These are phyloP conservation scores for Agapornis roseicollis DNA, from an alignment of 2,113 vertebrate species.

Conservation along the genomic window DNA sequence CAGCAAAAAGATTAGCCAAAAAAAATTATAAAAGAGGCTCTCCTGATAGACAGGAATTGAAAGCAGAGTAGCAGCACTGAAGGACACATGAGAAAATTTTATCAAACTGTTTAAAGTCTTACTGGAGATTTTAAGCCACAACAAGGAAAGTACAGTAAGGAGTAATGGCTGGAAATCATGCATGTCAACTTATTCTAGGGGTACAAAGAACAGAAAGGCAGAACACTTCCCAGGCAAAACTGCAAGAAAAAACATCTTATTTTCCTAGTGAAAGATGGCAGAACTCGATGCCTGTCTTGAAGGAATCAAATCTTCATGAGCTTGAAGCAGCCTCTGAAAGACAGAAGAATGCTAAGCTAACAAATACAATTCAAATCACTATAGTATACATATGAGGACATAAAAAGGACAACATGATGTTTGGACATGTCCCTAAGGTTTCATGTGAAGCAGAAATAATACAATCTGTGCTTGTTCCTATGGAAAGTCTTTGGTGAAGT, in stretches of 20 bases:
- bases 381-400: background rate
- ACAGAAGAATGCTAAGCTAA: background rate
- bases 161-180: background rate
- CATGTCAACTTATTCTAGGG: background rate
- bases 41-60: background rate
- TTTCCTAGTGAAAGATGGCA: background rate
- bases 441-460: background rate
- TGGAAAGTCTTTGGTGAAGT: background rate
- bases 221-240: background rate
- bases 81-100: background rate
- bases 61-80: background rate
- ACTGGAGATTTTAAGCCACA: background rate
- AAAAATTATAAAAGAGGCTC: background rate
- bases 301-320: background rate
- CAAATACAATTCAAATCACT: background rate
- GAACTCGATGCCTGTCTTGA: background rate
- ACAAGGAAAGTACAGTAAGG: background rate
- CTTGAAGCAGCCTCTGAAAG: background rate
- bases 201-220: background rate
- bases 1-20: background rate
- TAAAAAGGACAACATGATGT: background rate
- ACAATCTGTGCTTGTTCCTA: background rate
- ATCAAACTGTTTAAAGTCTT: conserved; percentile 3
- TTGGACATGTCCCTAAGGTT: background rate
- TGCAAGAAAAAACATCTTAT: background rate